Evolutionary conservation across 2,888 invertebrate species (phyloP), one percentile per base, ranked within the genome.

Genomic region (Agriopis marginaria): DNA sequence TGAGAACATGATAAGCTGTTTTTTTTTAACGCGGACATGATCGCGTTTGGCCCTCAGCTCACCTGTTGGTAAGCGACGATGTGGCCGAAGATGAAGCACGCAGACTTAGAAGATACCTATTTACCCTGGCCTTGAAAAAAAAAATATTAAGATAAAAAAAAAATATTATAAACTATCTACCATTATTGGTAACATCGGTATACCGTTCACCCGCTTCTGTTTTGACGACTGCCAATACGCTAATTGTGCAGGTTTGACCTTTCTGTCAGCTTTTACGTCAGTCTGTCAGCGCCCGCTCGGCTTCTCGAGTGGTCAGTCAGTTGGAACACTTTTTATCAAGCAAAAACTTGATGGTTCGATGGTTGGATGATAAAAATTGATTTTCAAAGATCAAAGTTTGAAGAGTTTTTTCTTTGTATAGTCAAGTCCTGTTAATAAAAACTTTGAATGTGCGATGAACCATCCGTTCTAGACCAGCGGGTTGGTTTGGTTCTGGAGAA

Each of bases 311-410:
- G 63, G 49, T 39, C 54, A 60, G 23, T 63, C 58, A 40, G 54
- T 11, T 68, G 66, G 62, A 65, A 64, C 44, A 54, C 42, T 66
- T 71, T 68, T 66, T 66, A 17, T 60, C 39, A 23, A 67, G 61
- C 42, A 65, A 62, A 61, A 74, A 76, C 74, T 77, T 69, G 61
- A 45, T 67, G 55, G 70, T 40, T 55, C 56, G 61, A 51, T 67
- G 39, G 60, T 58, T 49, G 3, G 53, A 12, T 54, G n/a, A 54
- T 11, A 54, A 7, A 50, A 45, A 54, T 61, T 58, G 44, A 39
- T 44, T 65, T 58, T 56, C 12, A 59, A 32, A 45, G 11, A 12
- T 12, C 11, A 17, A 56, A 56, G 42, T 44, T 56, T 44, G 17
- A 40, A 44, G 14, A 10, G 10, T 39, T 54, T 39, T 54, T 54